Evolutionary conservation across 2,888 invertebrate species (phyloP).

Genomic region (Macaria liturata): DNA sequence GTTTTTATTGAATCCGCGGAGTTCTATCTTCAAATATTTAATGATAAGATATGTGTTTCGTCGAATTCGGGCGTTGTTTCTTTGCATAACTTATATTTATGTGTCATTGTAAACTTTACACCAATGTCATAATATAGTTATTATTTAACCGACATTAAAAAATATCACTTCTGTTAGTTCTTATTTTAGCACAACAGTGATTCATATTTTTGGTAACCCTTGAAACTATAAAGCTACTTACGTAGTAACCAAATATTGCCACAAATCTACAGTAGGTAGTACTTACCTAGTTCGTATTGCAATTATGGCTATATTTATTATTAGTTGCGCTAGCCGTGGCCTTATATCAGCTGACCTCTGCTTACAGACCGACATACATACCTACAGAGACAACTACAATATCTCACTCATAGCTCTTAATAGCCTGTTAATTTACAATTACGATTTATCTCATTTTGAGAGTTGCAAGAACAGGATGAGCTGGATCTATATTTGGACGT

Average conservation of each 20-base stretch:
- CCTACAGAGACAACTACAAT: constrained; percentile 31
- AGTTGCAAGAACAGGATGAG: constrained; percentile 21
- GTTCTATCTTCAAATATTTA: neutral
- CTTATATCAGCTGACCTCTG: constrained; percentile 46
- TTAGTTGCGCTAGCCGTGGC: constrained; percentile 41
- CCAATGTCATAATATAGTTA: too few species aligned
- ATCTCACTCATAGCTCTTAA: constrained; percentile 5
- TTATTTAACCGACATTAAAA: too few species aligned
- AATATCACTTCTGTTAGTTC: too few species aligned
- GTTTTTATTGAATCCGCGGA: too few species aligned
- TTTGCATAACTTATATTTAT: neutral
- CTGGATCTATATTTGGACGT: constrained; percentile 35
- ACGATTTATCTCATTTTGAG: constrained; percentile 24
- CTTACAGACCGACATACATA: constrained; percentile 28
- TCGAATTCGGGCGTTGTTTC: constrained; percentile 6
- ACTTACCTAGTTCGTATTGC: neutral
- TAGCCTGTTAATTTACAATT: constrained; percentile 33
- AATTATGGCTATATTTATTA: constrained; percentile 18
- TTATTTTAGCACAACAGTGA: too few species aligned
- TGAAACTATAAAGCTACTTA: too few species aligned
- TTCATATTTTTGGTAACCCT: too few species aligned
- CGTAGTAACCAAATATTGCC: too few species aligned
- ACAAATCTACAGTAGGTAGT: neutral
- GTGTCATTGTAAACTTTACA: too few species aligned
- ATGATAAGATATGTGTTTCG: constrained; percentile 1